Conservation (phyloP, 2,888 invertebrate species). For the Drosophila helvetica region DNA sequence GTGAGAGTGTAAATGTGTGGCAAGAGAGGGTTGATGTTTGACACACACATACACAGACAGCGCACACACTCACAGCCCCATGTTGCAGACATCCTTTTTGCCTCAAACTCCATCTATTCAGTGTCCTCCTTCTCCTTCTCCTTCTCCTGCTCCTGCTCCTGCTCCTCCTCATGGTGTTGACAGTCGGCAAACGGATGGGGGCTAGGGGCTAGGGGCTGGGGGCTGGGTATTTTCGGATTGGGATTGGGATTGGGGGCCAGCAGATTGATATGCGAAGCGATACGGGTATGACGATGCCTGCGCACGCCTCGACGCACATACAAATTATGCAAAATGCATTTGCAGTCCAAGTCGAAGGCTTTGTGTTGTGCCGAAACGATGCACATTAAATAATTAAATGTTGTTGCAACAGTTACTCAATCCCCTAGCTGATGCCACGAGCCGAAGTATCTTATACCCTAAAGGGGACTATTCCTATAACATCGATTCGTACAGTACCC, state of each 20-base stretch:
- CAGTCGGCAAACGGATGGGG: constrained; percentile 41
- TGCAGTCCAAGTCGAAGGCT: constrained; percentile 41
- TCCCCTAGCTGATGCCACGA: not conserved
- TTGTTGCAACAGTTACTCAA: constrained; percentile 32
- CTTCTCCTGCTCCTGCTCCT: not conserved
- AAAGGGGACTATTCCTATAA: not conserved
- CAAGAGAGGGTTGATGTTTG: constrained; percentile 42
- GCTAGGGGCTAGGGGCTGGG: constrained; percentile 23
- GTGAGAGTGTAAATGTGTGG: constrained; percentile 67
- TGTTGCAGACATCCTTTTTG: constrained; percentile 14
- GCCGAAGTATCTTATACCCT: not conserved
- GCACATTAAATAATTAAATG: constrained; percentile 71
- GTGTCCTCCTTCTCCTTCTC: not conserved
- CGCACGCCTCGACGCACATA: constrained; percentile 68
- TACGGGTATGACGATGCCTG: constrained; percentile 44
- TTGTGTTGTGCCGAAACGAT: constrained; percentile 40
- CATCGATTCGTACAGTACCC: not conserved
- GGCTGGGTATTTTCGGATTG: not conserved
- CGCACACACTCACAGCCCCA: constrained; percentile 24
- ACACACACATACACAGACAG: constrained; percentile 27
- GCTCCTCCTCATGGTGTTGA: constrained; percentile 17
- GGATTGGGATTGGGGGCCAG: not conserved
- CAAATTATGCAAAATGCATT: constrained; percentile 78
- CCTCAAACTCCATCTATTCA: constrained; percentile 4
- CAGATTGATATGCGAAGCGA: constrained; percentile 10